Conservation (phyloP, 35 echinoderm and acorn worm genomes). For the Nesometra sesokonis region DNA sequence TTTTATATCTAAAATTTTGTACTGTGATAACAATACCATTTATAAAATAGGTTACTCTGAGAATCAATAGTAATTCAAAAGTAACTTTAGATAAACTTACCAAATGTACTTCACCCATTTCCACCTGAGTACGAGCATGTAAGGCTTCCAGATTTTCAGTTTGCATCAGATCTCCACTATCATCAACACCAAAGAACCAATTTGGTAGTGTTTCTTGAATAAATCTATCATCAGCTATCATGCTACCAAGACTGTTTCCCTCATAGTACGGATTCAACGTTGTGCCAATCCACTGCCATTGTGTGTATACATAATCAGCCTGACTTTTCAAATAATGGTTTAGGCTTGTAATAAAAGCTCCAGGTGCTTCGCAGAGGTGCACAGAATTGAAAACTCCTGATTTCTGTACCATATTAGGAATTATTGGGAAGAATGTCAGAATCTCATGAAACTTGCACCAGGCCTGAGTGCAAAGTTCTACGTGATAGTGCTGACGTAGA, state of each 20-base stretch:
- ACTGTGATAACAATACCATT: too few species aligned
- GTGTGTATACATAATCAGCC: neutral
- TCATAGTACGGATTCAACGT: slow-evolving; percentile 96
- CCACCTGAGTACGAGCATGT: neutral
- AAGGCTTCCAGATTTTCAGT: slow-evolving; percentile 38
- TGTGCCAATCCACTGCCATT: slow-evolving; percentile 75
- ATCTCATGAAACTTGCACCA: slow-evolving; percentile 98
- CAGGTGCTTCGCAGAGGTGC: slow-evolving; percentile 93
- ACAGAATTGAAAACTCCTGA: slow-evolving; percentile 35
- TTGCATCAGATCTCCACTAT: slow-evolving; percentile 79
- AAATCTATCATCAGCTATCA: slow-evolving; percentile 80
- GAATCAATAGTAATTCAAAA: too few species aligned
- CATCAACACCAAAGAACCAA: slow-evolving; percentile 92
- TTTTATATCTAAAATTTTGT: too few species aligned
- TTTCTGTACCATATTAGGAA: neutral
- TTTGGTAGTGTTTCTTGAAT: slow-evolving; percentile 43
- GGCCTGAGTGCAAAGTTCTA: slow-evolving; percentile 85
- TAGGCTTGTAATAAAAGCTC: slow-evolving; percentile 82
- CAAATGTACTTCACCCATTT: slow-evolving; percentile 38
- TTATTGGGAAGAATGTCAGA: slow-evolving; percentile 4
- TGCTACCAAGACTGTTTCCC: slow-evolving; percentile 48
- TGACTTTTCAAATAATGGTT: slow-evolving; percentile 73
- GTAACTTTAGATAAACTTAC: slow-evolving; percentile 14
- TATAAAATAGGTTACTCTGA: too few species aligned
- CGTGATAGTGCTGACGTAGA: slow-evolving; percentile 9